phyloP scores from a whole-genome alignment of 2,113 vertebrate genomes.

The Trogon melanurus region DNA sequence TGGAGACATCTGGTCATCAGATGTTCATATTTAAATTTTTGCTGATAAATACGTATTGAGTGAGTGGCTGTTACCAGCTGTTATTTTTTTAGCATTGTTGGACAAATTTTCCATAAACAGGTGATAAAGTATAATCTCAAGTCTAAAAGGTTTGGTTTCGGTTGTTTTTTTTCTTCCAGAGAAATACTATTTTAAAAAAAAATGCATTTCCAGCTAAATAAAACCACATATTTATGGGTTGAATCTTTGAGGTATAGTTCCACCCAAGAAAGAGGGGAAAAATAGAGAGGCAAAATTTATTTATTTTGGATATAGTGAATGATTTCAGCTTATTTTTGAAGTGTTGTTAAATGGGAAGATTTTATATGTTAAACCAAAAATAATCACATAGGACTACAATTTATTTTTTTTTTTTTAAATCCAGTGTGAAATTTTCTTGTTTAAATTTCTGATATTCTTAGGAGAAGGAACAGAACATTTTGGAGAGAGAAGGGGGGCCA shows the following conservation, averaged over 20 bases:
- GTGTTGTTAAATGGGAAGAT: neutral
- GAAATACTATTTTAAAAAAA: neutral
- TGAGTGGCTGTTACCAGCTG: neutral
- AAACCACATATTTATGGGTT: neutral
- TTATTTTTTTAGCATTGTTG: neutral
- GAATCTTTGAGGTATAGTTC: neutral
- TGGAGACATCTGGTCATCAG: constrained; percentile 23
- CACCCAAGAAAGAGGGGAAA: neutral
- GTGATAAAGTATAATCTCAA: neutral
- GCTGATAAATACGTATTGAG: neutral
- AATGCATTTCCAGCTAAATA: neutral
- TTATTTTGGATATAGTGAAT: neutral
- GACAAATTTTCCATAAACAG: neutral
- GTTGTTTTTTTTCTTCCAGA: neutral
- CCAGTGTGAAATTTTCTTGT: neutral
- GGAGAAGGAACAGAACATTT: neutral
- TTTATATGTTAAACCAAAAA: neutral
- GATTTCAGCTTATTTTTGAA: neutral
- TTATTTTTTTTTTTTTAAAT: neutral
- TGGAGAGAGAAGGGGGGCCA: neutral
- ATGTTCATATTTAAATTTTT: neutral
- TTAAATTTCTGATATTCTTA: neutral
- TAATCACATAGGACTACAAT: neutral
- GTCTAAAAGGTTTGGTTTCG: neutral
- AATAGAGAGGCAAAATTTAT: neutral